Percentiles rank a stretch among this genome's conserved stretches.
Conservation (phyloP, 2,797 vertebrate genomes). For the Enteromius paludinosus region DNA sequence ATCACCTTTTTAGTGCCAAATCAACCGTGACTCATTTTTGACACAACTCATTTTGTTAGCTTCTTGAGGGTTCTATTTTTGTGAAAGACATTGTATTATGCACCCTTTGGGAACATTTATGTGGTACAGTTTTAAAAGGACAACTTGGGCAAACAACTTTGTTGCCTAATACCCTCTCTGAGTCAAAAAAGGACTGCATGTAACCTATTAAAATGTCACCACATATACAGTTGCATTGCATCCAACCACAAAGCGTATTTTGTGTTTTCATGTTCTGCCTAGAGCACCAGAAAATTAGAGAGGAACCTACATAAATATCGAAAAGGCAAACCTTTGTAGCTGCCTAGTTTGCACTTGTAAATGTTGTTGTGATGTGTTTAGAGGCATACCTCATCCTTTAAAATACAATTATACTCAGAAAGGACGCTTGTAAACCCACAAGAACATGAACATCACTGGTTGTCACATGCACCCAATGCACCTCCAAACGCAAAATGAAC, state of each 20-base stretch:
- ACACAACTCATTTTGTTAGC: not conserved
- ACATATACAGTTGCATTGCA: conserved; percentile 24
- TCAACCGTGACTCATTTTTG: not conserved
- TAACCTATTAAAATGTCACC: conserved; percentile 29
- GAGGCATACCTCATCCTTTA: conserved; percentile 33
- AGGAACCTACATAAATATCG: conserved; percentile 9
- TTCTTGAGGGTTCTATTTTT: conserved; percentile 1
- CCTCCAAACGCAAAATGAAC: not conserved
- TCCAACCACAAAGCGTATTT: conserved; percentile 16
- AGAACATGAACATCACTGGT: conserved; percentile 36
- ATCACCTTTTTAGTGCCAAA: not conserved
- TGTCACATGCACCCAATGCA: conserved; percentile 53
- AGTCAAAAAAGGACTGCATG: not conserved
- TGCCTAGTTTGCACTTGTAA: conserved; percentile 8
- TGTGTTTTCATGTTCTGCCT: conserved; percentile 11
- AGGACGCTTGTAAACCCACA: conserved; percentile 11
- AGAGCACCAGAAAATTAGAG: conserved; percentile 27
- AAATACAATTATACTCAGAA: conserved; percentile 40
- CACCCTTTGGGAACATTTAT: not conserved
- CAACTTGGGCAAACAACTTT: not conserved
- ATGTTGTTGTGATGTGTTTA: conserved; percentile 30
- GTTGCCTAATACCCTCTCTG: not conserved
- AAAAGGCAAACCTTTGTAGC: conserved; percentile 7
- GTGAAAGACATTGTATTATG: conserved; percentile 6
- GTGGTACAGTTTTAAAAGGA: conserved; percentile 1